phyloP scores from a whole-genome alignment of 2,797 vertebrate genomes.

The Kryptolebias ocellatus region DNA sequence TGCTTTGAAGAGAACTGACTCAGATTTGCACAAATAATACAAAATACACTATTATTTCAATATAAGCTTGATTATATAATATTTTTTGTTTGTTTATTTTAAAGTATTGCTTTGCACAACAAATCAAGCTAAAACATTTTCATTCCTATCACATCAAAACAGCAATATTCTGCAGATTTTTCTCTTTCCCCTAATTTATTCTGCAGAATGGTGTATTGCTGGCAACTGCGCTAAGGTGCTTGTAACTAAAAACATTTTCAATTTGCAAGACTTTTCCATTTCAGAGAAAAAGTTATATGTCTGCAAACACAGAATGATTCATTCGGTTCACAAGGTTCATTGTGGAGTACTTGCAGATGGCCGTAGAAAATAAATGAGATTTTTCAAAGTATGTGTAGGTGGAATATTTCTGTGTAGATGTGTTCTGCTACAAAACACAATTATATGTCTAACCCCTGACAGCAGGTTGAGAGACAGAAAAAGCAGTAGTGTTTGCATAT shows the following conservation, averaged over 20 bases:
- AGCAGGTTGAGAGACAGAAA: constrained; percentile 69
- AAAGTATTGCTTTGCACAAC: neutral
- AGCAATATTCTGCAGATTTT: neutral
- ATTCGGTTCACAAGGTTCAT: constrained; percentile 73
- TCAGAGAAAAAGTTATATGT: constrained; percentile 55
- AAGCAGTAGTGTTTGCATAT: constrained; percentile 64
- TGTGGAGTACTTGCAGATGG: constrained; percentile 73
- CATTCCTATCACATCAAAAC: constrained; percentile 9
- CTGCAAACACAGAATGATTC: constrained; percentile 64
- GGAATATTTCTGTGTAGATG: constrained; percentile 74
- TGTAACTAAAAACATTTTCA: constrained; percentile 48
- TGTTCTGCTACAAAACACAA: constrained; percentile 68
- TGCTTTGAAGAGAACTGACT: constrained; percentile 5
- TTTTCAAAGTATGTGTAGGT: constrained; percentile 78
- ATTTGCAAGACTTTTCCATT: constrained; percentile 55
- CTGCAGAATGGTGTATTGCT: neutral
- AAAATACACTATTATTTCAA: neutral
- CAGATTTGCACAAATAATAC: neutral
- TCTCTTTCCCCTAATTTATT: constrained; percentile 25
- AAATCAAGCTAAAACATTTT: constrained; percentile 3
- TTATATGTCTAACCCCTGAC: constrained; percentile 75
- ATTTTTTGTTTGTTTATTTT: neutral
- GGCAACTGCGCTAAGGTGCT: constrained; percentile 35
- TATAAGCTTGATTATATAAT: neutral
- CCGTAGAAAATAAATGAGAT: constrained; percentile 75